These are phyloP conservation scores for Serinus canaria DNA, from an alignment of 2,113 vertebrate species.

Conservation along the genomic window DNA sequence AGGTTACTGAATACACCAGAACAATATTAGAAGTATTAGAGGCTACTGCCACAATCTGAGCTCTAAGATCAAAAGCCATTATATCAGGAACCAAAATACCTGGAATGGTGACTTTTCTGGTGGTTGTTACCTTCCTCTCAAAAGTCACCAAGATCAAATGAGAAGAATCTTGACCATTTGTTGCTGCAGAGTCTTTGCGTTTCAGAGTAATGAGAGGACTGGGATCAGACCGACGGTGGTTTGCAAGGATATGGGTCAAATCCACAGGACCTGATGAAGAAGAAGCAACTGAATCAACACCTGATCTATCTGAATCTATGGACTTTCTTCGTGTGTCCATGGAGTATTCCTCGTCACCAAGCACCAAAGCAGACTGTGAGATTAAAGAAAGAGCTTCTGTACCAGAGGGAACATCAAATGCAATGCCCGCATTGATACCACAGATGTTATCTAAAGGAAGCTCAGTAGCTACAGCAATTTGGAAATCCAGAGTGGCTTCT, in stretches of 20 bases:
- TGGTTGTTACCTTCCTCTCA: slow-evolving; percentile 87
- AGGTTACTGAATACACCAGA: slow-evolving; percentile 84
- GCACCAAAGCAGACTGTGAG: slow-evolving; percentile 47
- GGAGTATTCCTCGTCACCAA: slow-evolving; percentile 75
- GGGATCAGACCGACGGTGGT: slow-evolving; percentile 83
- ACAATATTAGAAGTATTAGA: slow-evolving; percentile 87
- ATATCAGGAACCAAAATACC: slow-evolving; percentile 90
- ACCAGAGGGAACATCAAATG: slow-evolving; percentile 74
- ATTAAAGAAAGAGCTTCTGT: slow-evolving; percentile 61
- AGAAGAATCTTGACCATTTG: slow-evolving; percentile 84
- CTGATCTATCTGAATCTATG: slow-evolving; percentile 77
- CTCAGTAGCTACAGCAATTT: slow-evolving; percentile 88
- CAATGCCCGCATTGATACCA: slow-evolving; percentile 81
- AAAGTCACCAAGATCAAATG: slow-evolving; percentile 87
- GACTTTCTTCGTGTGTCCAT: slow-evolving; percentile 79
- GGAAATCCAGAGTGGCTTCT: slow-evolving; percentile 80
- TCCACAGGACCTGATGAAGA: slow-evolving; percentile 77
- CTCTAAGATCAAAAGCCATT: slow-evolving; percentile 82
- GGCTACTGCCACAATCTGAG: slow-evolving; percentile 83
- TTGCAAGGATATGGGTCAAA: slow-evolving; percentile 82
- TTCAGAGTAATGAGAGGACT: slow-evolving; percentile 81
- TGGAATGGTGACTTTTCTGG: slow-evolving; percentile 87
- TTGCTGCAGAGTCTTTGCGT: slow-evolving; percentile 74
- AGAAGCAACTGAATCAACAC: slow-evolving; percentile 62
- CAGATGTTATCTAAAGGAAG: slow-evolving; percentile 86